These are phyloP conservation scores for Phasianus colchicus DNA, from an alignment of 2,113 vertebrate species.

Conservation along the genomic window DNA sequence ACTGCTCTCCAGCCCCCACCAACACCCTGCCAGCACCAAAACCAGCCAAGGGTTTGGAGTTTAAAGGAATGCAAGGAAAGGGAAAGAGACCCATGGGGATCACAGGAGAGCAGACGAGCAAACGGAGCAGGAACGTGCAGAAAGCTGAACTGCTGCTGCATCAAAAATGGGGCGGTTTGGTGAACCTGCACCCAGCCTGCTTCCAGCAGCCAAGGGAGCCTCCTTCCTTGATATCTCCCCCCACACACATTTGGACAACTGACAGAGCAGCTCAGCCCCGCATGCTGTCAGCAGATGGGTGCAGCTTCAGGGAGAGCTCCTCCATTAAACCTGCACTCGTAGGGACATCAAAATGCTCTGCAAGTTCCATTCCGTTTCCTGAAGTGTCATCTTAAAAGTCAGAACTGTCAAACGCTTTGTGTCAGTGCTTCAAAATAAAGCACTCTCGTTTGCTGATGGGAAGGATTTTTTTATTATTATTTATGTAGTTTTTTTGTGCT, in stretches of 20 bases:
- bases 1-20: background rate
- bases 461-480: background rate
- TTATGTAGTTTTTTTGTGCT: too few species aligned
- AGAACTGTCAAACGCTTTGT: fast-evolving
- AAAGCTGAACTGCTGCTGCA: background rate
- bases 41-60: background rate
- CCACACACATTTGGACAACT: fast-evolving
- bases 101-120: background rate
- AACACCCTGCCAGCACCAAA: background rate
- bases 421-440: fast-evolving
- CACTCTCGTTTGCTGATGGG: fast-evolving
- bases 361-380: fast-evolving
- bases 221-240: fast-evolving
- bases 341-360: fast-evolving
- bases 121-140: background rate
- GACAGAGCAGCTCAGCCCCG: background rate
- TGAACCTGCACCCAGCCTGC: background rate
- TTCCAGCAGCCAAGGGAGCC: too few species aligned
- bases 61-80: background rate
- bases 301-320: background rate
- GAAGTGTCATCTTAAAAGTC: fast-evolving
- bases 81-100: background rate
- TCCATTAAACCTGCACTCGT: background rate
- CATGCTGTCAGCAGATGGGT: fast-evolving
- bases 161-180: background rate